Evolutionary conservation across 1,140 invertebrate genomes (phyloP).

Genomic region (Orchesella cincta): DNA sequence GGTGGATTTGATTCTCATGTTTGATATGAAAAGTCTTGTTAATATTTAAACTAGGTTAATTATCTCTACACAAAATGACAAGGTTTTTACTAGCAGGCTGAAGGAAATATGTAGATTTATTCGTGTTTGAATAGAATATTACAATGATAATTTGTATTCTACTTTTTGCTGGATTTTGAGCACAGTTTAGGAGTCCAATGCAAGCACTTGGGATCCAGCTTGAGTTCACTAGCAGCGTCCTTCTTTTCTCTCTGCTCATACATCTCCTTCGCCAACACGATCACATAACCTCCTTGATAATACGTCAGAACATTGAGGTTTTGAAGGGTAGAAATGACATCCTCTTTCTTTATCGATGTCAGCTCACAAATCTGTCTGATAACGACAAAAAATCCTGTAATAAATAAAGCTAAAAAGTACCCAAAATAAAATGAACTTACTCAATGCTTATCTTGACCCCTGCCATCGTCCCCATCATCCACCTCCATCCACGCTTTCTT

Average conservation of each 20-base stretch:
- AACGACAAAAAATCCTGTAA: conserved; percentile 52
- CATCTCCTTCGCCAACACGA: conserved; percentile 84
- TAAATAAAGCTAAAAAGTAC: too few species aligned
- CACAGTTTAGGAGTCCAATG: conserved; percentile 99
- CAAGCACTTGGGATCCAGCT: conserved; percentile 92
- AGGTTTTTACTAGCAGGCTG: too few species aligned
- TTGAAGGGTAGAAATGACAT: conserved; percentile 95
- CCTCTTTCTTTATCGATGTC: conserved; percentile 98
- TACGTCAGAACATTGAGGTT: conserved; percentile 97
- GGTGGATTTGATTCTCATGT: too few species aligned
- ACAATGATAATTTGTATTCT: too few species aligned
- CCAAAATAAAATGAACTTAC: conserved; percentile 69
- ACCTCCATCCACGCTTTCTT: too few species aligned
- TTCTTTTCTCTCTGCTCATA: conserved; percentile 85
- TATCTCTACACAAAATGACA: too few species aligned
- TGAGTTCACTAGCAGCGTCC: too few species aligned
- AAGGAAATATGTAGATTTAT: too few species aligned
- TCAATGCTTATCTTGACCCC: conserved; percentile 92
- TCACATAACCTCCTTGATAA: conserved; percentile 97
- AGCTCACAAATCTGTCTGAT: conserved; percentile 92
- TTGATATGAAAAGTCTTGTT: too few species aligned
- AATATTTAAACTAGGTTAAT: too few species aligned
- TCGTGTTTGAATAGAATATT: too few species aligned
- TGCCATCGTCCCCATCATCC: conserved; percentile 80
- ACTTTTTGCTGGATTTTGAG: too few species aligned